Percentiles rank a stretch among this genome's conserved stretches.
Conservation (phyloP, 2,888 invertebrate genomes). For the Metalampra italica region DNA sequence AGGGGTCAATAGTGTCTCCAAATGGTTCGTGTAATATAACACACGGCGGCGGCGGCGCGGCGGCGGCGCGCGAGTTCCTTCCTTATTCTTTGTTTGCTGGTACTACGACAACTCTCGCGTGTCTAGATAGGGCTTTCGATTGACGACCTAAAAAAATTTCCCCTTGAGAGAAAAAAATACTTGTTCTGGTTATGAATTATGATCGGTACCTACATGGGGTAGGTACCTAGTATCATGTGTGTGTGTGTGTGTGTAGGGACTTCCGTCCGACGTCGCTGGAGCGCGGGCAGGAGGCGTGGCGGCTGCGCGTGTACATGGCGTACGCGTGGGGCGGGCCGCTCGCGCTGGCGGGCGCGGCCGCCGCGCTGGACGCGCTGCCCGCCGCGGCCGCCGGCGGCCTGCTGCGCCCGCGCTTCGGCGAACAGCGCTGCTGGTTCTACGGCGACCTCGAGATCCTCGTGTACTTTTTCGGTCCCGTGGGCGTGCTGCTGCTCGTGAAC, state of each 20-base stretch:
- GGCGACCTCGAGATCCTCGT: conserved; percentile 89
- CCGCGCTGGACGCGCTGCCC: conserved; percentile 83
- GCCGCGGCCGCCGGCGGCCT: conserved; percentile 64
- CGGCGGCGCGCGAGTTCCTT: no score
- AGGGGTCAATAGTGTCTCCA: no score
- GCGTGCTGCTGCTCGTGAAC: conserved; percentile 86
- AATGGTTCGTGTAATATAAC: no score
- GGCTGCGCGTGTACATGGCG: conserved; percentile 87
- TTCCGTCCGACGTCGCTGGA: conserved; percentile 90
- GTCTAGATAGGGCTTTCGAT: no score
- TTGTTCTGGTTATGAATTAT: no score
- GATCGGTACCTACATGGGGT: no score
- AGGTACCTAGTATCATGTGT: no score
- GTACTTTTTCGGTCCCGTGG: conserved; percentile 92
- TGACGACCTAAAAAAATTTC: no score
- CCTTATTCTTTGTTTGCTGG: no score
- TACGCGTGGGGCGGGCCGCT: conserved; percentile 93
- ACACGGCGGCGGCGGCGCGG: no score
- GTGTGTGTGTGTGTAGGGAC: conserved; percentile 75
- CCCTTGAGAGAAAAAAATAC: no score
- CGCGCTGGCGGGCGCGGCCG: conserved; percentile 85
- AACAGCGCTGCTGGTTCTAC: conserved; percentile 89
- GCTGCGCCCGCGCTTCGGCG: conserved; percentile 88
- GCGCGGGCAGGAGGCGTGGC: conserved; percentile 89
- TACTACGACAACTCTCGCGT: no score